These are phyloP conservation scores for Cephus nigrinus DNA, from an alignment of 2,888 invertebrate species.

Conservation along the genomic window DNA sequence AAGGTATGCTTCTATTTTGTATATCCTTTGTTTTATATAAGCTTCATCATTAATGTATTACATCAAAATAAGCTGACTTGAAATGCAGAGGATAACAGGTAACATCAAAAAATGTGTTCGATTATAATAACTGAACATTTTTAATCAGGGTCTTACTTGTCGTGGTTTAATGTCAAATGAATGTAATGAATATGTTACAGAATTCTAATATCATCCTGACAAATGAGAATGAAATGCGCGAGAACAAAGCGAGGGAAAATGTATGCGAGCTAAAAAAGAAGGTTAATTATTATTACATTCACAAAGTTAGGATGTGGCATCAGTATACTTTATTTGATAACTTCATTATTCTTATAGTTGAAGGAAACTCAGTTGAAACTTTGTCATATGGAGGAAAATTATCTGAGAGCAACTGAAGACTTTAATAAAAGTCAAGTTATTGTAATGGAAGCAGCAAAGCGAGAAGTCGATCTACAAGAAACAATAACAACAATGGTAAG, in stretches of 20 bases:
- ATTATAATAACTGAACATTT: not conserved
- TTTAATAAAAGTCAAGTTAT: conserved; percentile 42
- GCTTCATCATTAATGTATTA: not conserved
- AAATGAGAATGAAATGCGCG: conserved; percentile 35
- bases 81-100: not conserved
- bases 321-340: not conserved
- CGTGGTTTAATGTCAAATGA: not conserved
- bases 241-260: conserved; percentile 45
- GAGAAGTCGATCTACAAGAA: conserved; percentile 46
- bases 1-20: conserved; percentile 35
- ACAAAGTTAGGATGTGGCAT: not conserved
- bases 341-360: conserved; percentile 32
- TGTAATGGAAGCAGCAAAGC: conserved; percentile 38
- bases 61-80: not conserved
- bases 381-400: conserved; percentile 37
- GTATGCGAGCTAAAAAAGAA: conserved; percentile 41
- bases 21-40: conserved; percentile 1
- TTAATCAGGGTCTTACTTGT: not conserved
- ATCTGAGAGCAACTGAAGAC: conserved; percentile 40
- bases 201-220: conserved; percentile 52
- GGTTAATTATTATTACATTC: conserved; percentile 21
- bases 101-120: not conserved
- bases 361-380: conserved; percentile 43
- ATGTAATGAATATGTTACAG: conserved; percentile 30
- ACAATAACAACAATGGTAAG: conserved; percentile 42